Percentiles rank a stretch among this genome's conserved stretches.
Evolutionary conservation across 2,113 vertebrate species (phyloP).

Genomic region (Rhinichthys klamathensis): DNA sequence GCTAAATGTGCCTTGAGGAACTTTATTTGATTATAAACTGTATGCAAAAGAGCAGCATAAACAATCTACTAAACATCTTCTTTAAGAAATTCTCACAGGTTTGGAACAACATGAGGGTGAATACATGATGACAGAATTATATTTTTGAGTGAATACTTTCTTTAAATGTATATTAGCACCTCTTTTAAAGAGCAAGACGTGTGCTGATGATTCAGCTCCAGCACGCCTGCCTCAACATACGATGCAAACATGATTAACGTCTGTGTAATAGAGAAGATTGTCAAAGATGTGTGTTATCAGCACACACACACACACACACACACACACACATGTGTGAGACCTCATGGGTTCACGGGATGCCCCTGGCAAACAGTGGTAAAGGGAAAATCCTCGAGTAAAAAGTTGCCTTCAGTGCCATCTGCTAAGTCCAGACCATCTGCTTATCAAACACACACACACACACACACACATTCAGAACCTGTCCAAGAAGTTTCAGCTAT

Average conservation of each 20-base stretch:
- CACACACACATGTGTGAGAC: background rate
- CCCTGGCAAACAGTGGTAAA: slow-evolving; percentile 26
- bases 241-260: background rate
- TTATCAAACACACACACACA: slow-evolving; percentile 24
- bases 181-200: background rate
- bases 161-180: background rate
- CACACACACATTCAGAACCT: slow-evolving; percentile 9
- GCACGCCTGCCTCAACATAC: background rate
- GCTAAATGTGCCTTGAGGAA: background rate
- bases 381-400: slow-evolving; percentile 38
- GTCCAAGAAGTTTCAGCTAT: slow-evolving; percentile 7
- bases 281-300: background rate
- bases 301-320: background rate
- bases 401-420: slow-evolving; percentile 39
- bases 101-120: background rate
- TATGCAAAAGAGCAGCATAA: background rate
- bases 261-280: background rate
- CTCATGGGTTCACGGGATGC: background rate
- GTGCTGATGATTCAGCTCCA: background rate
- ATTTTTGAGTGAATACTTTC: background rate
- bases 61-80: background rate
- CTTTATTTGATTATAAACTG: background rate
- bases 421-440: slow-evolving; percentile 46
- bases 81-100: background rate
- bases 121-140: background rate